A percentile compares a stretch with the other conserved stretches of the same genome.
phyloP scores from a whole-genome alignment of 2,888 invertebrate species.

The Sisyra nigra region DNA sequence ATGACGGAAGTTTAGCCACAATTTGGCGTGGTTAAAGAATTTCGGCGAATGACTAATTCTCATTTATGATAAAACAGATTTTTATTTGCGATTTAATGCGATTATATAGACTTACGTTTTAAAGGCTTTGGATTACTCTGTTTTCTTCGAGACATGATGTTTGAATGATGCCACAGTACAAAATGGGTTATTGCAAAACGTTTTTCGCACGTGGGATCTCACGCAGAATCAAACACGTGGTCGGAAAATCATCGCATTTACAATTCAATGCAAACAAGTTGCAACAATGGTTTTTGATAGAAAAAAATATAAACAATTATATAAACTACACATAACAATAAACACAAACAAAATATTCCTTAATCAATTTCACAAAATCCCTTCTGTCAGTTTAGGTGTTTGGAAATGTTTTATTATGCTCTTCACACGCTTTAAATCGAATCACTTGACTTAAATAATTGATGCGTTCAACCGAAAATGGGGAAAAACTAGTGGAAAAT shows the following conservation, averaged over 20 bases:
- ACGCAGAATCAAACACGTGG: too few relatives aligned
- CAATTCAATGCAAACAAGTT: conserved; percentile 3
- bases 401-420: background rate
- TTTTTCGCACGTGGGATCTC: background rate
- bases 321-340: background rate
- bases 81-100: background rate
- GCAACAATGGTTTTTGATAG: background rate
- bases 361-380: background rate
- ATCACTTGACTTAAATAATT: background rate
- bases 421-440: too few relatives aligned
- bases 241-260: conserved; percentile 1
- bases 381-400: background rate
- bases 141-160: conserved; percentile 78
- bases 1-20: too few relatives aligned
- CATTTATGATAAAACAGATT: background rate
- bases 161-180: conserved; percentile 13
- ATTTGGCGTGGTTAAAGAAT: background rate
- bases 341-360: background rate
- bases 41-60: background rate
- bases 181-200: conserved; percentile 5
- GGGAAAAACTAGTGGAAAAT: background rate
- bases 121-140: conserved; percentile 92
- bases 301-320: background rate
- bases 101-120: conserved; percentile 66
- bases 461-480: background rate